phyloP scores from a whole-genome alignment of 2,797 vertebrate genomes.

The Triplophysa bombifrons region DNA sequence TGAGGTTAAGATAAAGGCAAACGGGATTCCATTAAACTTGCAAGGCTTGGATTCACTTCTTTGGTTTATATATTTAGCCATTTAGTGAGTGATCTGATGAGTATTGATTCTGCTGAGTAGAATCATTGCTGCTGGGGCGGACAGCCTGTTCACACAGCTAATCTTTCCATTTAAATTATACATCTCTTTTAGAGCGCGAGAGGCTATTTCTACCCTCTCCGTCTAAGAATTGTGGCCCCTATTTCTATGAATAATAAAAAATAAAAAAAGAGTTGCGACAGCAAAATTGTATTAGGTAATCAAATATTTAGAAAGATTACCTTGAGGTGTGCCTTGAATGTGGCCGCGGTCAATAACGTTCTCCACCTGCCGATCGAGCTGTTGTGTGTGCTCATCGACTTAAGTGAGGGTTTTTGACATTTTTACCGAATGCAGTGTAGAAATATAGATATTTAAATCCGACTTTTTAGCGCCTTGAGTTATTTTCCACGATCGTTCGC shows the following conservation, averaged over 20 bases:
- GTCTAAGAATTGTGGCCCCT: constrained; percentile 8
- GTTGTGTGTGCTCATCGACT: not conserved
- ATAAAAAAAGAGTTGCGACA: not conserved
- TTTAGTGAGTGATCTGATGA: constrained; percentile 48
- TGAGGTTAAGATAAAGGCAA: constrained; percentile 38
- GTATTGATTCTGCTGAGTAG: constrained; percentile 45
- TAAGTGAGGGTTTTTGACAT: constrained; percentile 8
- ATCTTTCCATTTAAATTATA: constrained; percentile 51
- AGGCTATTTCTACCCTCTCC: not conserved
- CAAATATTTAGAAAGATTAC: constrained; percentile 49
- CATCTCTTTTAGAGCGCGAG: constrained; percentile 29
- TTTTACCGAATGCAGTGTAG: constrained; percentile 2
- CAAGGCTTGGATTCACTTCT: constrained; percentile 40
- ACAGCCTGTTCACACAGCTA: constrained; percentile 43
- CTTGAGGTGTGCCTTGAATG: constrained; percentile 10
- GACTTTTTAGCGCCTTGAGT: constrained; percentile 45
- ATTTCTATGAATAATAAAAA: constrained; percentile 29
- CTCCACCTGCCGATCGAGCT: not conserved
- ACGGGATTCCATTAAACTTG: constrained; percentile 39
- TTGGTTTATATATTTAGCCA: constrained; percentile 47
- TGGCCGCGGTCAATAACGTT: constrained; percentile 15
- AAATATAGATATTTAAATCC: constrained; percentile 44
- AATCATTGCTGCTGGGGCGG: constrained; percentile 35
- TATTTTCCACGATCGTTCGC: constrained; percentile 43
- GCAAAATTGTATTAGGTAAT: constrained; percentile 38